Evolutionary conservation across 2,888 invertebrate genomes (phyloP), one percentile per base, ranked within the genome.

Genomic region (Hermaeophaga mercurialis): DNA sequence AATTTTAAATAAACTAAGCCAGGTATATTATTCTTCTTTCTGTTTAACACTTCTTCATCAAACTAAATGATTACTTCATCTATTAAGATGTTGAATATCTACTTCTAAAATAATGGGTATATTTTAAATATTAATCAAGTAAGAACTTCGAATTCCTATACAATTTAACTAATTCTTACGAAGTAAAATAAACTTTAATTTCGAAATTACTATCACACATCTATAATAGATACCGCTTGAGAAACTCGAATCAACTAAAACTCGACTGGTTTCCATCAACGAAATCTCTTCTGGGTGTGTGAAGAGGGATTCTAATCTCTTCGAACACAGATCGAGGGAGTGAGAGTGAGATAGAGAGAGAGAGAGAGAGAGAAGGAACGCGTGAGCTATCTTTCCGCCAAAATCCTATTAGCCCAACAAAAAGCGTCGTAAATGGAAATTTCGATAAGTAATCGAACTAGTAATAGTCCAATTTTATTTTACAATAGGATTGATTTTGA

Each of bases 401-500:
- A 57, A 57, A 57, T 55, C 55, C 55, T 48, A 59, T 59, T 55
- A 55, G 48, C 39, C 43, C 47, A 45, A 59, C 53, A 59, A 59
- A 59, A 59, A 59, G 52, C 47, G 18, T 38, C 46, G 55, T 56
- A 55, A 59, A 59, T 59, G 59, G 59, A 48, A 48, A 55, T 58
- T 59, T 55, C 55, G 58, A 58, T 58, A 58, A 58, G 58, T 58
- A 52, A 62, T 62, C 57, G 58, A 62, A 57, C 44, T 39, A 54
- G 58, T 54, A 56, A 47, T 60, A 54, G 57, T 57, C 58, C 56
- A 56, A 66, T 56, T 59, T 63, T 61, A 59, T 50, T 43, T 56
- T 56, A 49, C 54, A 63, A 58, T 49, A 52, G 55, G 53, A 62
- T 57, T 63, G 66, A 66, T 66, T 60, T 57, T 58, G 24, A 24